Percentiles rank a stretch among this genome's conserved stretches.
These are phyloP conservation scores for Temnothorax unifasciatus DNA, from an alignment of 2,888 invertebrate species.

Conservation along the genomic window DNA sequence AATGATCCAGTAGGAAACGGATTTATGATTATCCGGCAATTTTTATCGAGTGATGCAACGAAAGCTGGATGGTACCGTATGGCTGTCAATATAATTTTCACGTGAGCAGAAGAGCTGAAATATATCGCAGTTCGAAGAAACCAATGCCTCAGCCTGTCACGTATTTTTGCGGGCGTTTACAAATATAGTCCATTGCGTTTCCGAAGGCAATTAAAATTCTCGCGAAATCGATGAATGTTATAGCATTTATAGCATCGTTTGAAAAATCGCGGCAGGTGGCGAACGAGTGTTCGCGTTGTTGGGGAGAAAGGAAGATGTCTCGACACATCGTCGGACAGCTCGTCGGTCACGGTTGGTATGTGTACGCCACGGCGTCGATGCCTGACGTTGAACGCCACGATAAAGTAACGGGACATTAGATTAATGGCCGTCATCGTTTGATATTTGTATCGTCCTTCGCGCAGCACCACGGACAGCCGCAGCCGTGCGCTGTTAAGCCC, in stretches of 20 bases:
- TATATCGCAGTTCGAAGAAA: neutral
- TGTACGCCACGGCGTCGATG: conserved; percentile 68
- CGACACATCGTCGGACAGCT: conserved; percentile 38
- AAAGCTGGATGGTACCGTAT: neutral
- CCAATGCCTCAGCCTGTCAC: neutral
- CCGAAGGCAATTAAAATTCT: neutral
- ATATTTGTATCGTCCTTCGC: conserved; percentile 73
- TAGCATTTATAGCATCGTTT: conserved; percentile 53
- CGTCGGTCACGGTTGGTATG: conserved; percentile 33
- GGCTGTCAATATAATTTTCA: conserved; percentile 14
- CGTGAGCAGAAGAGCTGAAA: neutral
- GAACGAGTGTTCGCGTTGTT: conserved; percentile 47
- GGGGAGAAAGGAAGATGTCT: conserved; percentile 64
- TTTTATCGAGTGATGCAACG: conserved; percentile 5
- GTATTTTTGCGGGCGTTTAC: neutral
- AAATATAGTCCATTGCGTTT: neutral
- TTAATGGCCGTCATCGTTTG: conserved; percentile 74
- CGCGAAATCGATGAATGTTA: conserved; percentile 3
- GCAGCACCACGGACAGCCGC: conserved; percentile 55
- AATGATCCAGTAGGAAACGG: neutral
- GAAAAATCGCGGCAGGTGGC: conserved; percentile 66
- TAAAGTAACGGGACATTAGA: conserved; percentile 78
- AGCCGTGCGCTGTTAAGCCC: conserved; percentile 29
- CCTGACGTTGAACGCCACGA: conserved; percentile 74
- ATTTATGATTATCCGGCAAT: conserved; percentile 22